These are phyloP conservation scores for Diorhabda carinulata DNA, from an alignment of 1,140 invertebrate genomes.

Conservation along the genomic window DNA sequence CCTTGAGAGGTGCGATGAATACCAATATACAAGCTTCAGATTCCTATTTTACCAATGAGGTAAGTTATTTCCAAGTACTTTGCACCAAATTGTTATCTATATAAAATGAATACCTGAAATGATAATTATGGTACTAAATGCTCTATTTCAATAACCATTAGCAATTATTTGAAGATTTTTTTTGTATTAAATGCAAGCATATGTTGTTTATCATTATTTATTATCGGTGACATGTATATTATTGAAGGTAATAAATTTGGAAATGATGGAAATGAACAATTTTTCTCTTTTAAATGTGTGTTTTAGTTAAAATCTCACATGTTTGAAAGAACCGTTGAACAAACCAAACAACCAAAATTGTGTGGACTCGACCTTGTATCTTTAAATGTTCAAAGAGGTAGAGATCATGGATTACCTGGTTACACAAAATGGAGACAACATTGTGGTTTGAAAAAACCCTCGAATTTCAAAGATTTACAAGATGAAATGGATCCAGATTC, in stretches of 20 bases:
- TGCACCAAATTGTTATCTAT: constrained; percentile 21
- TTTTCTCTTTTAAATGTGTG: too few species aligned
- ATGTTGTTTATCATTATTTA: too few species aligned
- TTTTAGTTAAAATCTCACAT: constrained; percentile 68
- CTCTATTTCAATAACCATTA: too few species aligned
- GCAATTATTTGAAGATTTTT: too few species aligned
- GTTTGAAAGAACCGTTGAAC: constrained; percentile 58
- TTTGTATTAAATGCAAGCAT: too few species aligned
- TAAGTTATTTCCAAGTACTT: constrained; percentile 41
- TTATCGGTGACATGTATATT: too few species aligned
- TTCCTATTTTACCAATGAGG: constrained; percentile 64
- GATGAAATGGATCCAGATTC: constrained; percentile 59
- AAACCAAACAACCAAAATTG: constrained; percentile 34
- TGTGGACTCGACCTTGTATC: constrained; percentile 82
- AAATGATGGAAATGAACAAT: too few species aligned
- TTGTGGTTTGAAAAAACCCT: constrained; percentile 66
- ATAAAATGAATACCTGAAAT: too few species aligned
- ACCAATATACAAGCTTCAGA: constrained; percentile 66
- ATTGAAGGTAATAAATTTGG: too few species aligned
- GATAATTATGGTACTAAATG: too few species aligned
- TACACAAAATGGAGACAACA: constrained; percentile 73
- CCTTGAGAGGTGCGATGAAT: constrained; percentile 60
- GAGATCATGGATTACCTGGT: constrained; percentile 82
- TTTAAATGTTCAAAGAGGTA: constrained; percentile 79
- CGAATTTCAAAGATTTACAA: constrained; percentile 71